Percentiles rank a stretch among this genome's conserved stretches.
These are phyloP conservation scores for Tipula confusa DNA, from an alignment of 2,888 invertebrate species.

Conservation along the genomic window DNA sequence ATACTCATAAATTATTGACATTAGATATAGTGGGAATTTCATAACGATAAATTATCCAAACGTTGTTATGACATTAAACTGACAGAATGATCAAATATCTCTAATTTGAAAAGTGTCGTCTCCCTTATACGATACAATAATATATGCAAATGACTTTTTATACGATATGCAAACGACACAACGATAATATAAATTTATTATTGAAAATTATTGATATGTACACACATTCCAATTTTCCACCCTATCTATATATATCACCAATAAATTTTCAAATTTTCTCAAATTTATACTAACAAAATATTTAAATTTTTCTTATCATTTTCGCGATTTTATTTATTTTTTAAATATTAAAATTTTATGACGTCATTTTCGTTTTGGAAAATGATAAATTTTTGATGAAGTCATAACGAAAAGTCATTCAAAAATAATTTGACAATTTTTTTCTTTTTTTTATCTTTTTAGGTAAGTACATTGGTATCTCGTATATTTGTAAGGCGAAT, in stretches of 20 bases:
- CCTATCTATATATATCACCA: too few species aligned
- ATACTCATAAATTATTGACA: too few species aligned
- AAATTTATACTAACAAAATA: neutral
- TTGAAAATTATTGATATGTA: neutral
- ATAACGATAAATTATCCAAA: too few species aligned
- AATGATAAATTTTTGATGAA: neutral
- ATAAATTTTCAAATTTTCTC: neutral
- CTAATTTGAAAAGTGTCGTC: too few species aligned
- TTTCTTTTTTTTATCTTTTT: neutral
- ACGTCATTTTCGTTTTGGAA: neutral
- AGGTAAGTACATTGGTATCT: neutral
- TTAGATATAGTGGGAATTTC: too few species aligned
- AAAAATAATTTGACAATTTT: neutral
- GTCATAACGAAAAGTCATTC: neutral
- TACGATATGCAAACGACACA: neutral
- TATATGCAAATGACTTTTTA: neutral
- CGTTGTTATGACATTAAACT: too few species aligned
- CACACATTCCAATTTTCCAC: neutral
- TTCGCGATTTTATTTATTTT: neutral
- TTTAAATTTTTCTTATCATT: conserved; percentile 25
- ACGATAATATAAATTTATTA: neutral
- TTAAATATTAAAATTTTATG: neutral
- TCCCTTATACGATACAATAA: neutral
- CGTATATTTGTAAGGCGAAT: neutral
- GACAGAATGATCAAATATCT: too few species aligned